Percentiles rank a stretch among this genome's conserved stretches.
These are phyloP conservation scores for Podabrus alpinus DNA, from an alignment of 2,888 invertebrate species.

Conservation along the genomic window DNA sequence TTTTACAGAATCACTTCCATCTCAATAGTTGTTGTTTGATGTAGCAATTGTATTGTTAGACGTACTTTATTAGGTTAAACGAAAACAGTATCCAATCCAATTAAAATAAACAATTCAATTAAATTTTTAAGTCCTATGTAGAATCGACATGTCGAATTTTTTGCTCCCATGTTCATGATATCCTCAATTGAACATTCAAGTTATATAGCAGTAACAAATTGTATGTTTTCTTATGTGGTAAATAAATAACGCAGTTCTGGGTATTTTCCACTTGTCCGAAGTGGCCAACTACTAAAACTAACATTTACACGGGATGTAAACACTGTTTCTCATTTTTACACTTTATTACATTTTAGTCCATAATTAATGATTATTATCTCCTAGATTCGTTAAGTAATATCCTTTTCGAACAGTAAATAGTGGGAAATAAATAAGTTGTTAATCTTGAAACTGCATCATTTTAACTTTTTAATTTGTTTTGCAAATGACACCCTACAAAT, in stretches of 20 bases:
- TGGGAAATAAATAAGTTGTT: slow-evolving; percentile 42
- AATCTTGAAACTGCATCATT: slow-evolving; percentile 53
- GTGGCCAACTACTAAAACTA: slow-evolving; percentile 13
- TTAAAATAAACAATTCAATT: neutral
- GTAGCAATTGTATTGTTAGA: neutral
- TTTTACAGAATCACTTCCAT: neutral
- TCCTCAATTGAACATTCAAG: neutral
- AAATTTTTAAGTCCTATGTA: neutral
- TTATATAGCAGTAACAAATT: neutral
- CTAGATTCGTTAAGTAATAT: neutral
- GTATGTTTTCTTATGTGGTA: slow-evolving; percentile 5
- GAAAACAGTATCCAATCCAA: neutral
- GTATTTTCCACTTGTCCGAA: slow-evolving; percentile 19
- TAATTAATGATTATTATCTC: neutral
- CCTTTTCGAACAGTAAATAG: neutral
- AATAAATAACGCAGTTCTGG: slow-evolving; percentile 15
- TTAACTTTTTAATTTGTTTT: slow-evolving; percentile 55
- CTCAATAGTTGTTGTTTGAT: neutral
- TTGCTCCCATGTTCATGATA: neutral
- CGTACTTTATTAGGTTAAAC: neutral
- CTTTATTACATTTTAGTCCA: neutral
- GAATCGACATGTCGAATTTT: neutral
- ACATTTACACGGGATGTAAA: slow-evolving; percentile 2
- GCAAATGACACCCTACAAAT: slow-evolving; percentile 47
- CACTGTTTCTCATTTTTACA: neutral